Base-by-base conservation (phyloP, 2,888 invertebrate species). In the Drosophila dives region DNA sequence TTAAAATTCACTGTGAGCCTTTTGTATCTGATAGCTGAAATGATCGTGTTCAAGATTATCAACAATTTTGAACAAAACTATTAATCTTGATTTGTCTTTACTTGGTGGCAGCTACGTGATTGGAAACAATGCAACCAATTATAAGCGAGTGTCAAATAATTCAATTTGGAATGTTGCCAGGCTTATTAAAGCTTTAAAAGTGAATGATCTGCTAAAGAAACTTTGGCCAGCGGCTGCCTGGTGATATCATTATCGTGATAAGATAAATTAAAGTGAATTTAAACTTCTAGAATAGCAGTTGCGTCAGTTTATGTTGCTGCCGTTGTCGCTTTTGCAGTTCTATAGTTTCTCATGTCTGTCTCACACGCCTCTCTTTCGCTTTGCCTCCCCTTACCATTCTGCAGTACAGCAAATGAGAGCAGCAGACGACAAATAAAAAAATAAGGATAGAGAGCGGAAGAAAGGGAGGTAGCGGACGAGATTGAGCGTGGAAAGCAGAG, bases 311-410 rank as follows among this genome's bases (percentile, higher is more conserved):
- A 67, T 55, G 32, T 63, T 77, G 67, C 20, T 49, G 34, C 4
- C 8, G 29, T 51, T 77, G 54, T 32, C 32, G 26, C 38, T 69
- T 76, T 76, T 83, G 83, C 86, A 86, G 86, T 79, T 84, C 56
- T 88, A 88, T 83, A 84, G 88, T 88, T 88, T 86, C 74, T 50
- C 64, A 38, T 59, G 26, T 38, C 50, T 64, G 26, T 8, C 36
- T 15, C 51, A 42, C 20, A 60, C 20, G n/a, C 50, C 42, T 33
- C 55, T 40, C 29, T 20, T 26, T 26, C 40, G 26, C 58, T 48
- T n/a, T 48, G 55, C 45, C 32, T 20, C 33, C 62, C 36, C 34
- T 53, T 33, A 11, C 10, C 26, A n/a, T 48, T 48, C 59, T n/a
- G 54, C 48, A 61, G 51, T 42, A 53, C 15, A 40, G 51, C 72